Evolutionary conservation across 2,888 invertebrate species (phyloP), one percentile per base, ranked within the genome.

Genomic region (Chrysolina haemoptera): DNA sequence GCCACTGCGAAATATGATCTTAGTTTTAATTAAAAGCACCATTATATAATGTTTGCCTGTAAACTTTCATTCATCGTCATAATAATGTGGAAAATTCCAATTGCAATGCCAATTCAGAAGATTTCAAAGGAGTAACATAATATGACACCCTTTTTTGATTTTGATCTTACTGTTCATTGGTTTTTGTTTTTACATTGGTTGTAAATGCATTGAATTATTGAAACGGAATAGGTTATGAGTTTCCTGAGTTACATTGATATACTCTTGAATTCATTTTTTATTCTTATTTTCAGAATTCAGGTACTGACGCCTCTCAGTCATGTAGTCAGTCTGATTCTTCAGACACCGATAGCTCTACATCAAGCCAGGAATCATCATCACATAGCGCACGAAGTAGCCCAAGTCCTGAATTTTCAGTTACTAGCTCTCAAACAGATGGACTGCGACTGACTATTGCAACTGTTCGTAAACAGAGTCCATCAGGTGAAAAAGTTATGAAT

Each of bases 401-500:
- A n/a, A 86, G 87, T 50, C 87, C 88, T 10, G 91, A 91, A 82
- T 92, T 92, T 85, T 91, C 91, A 11, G 91, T 92, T 41, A 92
- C 91, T 55, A 91, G 90, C 74, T 90, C 88, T 4, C 88, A 91
- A 85, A 91, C 91, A 59, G 91, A 91, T 59, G 91, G 91, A 20
- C 84, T 92, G 68, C 90, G 91, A 76, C 88, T 92, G 66, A 92
- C 91, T 81, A 91, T 92, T 72, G 91, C 91, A 77, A 91, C 91
- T 55, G 90, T 92, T 76, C 90, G 90, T 63, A 90, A 90, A 82
- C 82, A 90, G 85, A 84, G 86, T 86, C 82, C 87, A 86, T 89
- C 82, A 16, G 78, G 78, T n/a, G 78, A 80, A 78, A 85, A 87
- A 67, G 81, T 85, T 46, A 88, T 88, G 81, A 86, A 67, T n/a